Conservation (phyloP, 2,113 vertebrate species). For the Siniperca chuatsi region DNA sequence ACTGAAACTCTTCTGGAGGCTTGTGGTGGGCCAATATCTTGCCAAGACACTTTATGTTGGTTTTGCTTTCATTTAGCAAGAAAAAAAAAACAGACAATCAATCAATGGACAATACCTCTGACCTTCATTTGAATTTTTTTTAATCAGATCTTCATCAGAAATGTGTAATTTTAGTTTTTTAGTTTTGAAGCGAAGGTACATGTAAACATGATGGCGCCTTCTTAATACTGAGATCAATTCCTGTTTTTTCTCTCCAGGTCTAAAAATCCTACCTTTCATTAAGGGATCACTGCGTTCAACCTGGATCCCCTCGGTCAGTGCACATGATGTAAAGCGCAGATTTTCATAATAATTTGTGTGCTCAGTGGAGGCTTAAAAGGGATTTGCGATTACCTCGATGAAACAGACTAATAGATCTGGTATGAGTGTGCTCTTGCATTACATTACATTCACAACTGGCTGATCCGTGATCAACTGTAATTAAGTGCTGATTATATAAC, state of each 20-base stretch:
- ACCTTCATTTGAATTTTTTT: neutral
- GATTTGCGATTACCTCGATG: constrained; percentile 43
- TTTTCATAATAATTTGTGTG: constrained; percentile 37
- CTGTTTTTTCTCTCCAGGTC: constrained; percentile 19
- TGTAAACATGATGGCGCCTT: neutral
- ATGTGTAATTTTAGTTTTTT: neutral
- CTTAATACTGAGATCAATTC: neutral
- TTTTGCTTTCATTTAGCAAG: neutral
- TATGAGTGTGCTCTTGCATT: constrained; percentile 17
- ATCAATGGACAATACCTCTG: neutral
- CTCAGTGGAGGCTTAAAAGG: constrained; percentile 34
- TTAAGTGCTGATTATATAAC: constrained; percentile 61
- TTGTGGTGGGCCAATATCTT: neutral
- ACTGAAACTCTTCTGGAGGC: neutral
- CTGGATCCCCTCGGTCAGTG: constrained; percentile 35
- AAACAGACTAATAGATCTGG: constrained; percentile 37
- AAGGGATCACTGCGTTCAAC: constrained; percentile 11
- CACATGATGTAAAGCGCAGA: constrained; percentile 32
- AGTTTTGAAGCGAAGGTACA: neutral
- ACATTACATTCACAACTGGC: constrained; percentile 26
- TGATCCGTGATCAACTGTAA: constrained; percentile 42
- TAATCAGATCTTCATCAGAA: neutral
- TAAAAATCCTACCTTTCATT: constrained; percentile 48
- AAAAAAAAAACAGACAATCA: neutral
- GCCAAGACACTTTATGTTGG: neutral